Conservation (phyloP, 2,888 invertebrate species). For the Eilema depressum region DNA sequence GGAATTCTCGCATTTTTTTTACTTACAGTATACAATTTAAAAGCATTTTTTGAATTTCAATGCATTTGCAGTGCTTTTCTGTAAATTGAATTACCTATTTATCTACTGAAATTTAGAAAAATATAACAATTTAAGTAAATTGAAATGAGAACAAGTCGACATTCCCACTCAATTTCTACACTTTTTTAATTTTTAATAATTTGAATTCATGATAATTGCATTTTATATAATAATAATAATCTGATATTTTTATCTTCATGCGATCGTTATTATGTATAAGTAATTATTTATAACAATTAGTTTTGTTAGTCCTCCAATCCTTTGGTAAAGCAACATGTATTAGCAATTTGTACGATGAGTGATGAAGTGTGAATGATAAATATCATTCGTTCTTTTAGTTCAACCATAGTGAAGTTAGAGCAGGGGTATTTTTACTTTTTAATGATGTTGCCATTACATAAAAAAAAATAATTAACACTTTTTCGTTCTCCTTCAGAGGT, state of each 20-base stretch:
- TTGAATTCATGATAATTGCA: neutral
- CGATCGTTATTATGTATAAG: slow-evolving; percentile 20
- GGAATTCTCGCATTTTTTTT: too few relatives aligned
- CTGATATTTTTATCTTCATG: neutral
- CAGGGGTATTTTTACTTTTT: neutral
- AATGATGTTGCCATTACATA: neutral
- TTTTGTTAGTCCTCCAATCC: slow-evolving; percentile 53
- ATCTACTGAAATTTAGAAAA: too few relatives aligned
- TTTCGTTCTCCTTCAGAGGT: too few relatives aligned
- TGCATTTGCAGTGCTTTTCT: too few relatives aligned
- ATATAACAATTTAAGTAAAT: too few relatives aligned
- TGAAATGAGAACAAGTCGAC: too few relatives aligned
- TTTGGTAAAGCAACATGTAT: slow-evolving; percentile 46
- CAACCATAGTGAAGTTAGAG: neutral
- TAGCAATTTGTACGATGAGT: slow-evolving; percentile 40
- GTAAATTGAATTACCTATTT: too few relatives aligned
- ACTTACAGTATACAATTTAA: too few relatives aligned
- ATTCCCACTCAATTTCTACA: too few relatives aligned
- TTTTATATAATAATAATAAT: neutral
- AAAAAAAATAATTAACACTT: too few relatives aligned
- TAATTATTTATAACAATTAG: slow-evolving; percentile 28
- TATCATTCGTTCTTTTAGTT: neutral
- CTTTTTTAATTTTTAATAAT: neutral
- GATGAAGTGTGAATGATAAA: slow-evolving; percentile 33
- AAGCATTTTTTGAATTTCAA: too few relatives aligned